phyloP scores from a whole-genome alignment of 1,140 invertebrate species.

The Rhagoletis zephyria region DNA sequence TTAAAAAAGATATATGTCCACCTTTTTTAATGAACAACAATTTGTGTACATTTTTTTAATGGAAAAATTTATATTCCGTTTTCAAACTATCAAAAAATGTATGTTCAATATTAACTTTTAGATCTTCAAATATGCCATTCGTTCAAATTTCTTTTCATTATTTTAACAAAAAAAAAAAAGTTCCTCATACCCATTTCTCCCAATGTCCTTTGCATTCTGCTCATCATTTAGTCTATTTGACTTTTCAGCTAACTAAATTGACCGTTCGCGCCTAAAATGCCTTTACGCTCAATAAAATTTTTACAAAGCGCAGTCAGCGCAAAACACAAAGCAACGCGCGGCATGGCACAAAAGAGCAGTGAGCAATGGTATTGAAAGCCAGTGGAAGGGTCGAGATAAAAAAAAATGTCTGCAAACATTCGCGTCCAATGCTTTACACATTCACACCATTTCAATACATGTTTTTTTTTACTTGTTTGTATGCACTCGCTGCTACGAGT shows the following conservation, averaged over 20 bases:
- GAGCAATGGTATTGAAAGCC: background rate
- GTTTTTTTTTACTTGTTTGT: background rate
- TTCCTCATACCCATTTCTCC: too few species aligned
- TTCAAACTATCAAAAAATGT: too few species aligned
- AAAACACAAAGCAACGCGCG: background rate
- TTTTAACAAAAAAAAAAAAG: too few species aligned
- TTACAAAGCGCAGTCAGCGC: background rate
- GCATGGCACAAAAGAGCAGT: background rate
- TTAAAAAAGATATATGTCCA: too few species aligned
- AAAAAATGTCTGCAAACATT: background rate
- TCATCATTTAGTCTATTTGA: background rate
- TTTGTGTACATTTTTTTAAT: too few species aligned
- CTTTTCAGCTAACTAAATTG: constrained; percentile 41
- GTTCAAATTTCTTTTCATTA: too few species aligned
- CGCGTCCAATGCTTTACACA: background rate
- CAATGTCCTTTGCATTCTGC: too few species aligned
- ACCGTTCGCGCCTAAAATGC: constrained; percentile 17
- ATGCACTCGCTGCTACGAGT: background rate
- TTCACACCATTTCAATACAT: background rate
- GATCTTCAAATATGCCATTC: too few species aligned
- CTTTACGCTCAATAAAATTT: constrained; percentile 31
- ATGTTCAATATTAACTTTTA: too few species aligned
- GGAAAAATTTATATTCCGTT: too few species aligned
- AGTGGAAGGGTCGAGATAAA: background rate
- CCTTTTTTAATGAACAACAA: too few species aligned